phyloP scores from a whole-genome alignment of 2,888 invertebrate species.

The Adela reaumurella region DNA sequence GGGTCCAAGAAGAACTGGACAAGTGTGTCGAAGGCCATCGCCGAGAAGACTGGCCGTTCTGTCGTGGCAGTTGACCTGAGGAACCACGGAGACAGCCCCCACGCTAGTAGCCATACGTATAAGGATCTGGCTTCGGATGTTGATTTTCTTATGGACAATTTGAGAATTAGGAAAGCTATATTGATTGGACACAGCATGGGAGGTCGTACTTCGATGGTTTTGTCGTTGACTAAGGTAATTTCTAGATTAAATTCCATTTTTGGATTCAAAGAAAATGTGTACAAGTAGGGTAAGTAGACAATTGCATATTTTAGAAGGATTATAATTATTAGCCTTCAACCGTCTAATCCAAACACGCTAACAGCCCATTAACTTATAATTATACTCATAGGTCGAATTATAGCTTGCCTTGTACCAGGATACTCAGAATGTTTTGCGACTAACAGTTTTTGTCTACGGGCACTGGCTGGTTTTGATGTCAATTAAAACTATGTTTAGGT shows the following conservation, averaged over 20 bases:
- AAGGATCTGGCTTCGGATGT: slow-evolving; percentile 73
- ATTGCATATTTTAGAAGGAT: too few species aligned
- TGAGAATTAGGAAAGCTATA: slow-evolving; percentile 61
- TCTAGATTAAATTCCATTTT: neutral
- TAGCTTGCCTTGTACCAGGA: too few species aligned
- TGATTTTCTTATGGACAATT: slow-evolving; percentile 57
- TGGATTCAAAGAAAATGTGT: neutral
- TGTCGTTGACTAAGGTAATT: slow-evolving; percentile 59
- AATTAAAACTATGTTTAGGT: too few species aligned
- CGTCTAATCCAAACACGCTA: too few species aligned
- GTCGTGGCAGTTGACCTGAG: slow-evolving; percentile 81
- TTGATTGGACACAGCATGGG: slow-evolving; percentile 95
- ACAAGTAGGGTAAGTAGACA: too few species aligned
- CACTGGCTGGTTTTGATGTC: too few species aligned
- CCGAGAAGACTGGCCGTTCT: slow-evolving; percentile 54
- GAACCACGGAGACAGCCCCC: slow-evolving; percentile 93
- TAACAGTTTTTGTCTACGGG: too few species aligned
- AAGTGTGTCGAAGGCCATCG: slow-evolving; percentile 67
- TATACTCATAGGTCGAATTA: too few species aligned
- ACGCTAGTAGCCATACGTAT: slow-evolving; percentile 67
- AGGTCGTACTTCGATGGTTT: slow-evolving; percentile 85
- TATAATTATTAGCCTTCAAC: too few species aligned
- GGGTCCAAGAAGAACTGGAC: slow-evolving; percentile 90
- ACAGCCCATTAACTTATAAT: too few species aligned
- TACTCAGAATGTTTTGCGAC: too few species aligned